Percentiles rank a stretch among this genome's conserved stretches.
phyloP scores from a whole-genome alignment of 37 sponge, comb jelly and placozoan species.

The Diacarnus erythraeanus region DNA sequence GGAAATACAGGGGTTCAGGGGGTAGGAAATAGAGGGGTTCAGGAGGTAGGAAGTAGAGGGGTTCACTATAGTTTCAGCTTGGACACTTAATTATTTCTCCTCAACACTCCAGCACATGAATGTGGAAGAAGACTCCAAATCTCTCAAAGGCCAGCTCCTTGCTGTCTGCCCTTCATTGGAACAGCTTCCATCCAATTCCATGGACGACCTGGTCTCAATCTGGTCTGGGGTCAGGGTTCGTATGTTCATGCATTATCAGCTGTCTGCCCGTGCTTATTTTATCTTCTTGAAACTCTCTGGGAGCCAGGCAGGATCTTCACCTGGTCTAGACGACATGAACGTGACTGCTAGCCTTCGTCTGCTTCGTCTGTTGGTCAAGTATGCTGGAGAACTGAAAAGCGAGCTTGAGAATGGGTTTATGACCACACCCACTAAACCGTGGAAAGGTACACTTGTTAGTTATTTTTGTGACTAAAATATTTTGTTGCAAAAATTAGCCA shows the following conservation, averaged over 20 bases:
- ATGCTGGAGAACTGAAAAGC: slow-evolving; percentile 79
- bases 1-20: too few relatives aligned
- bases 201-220: slow-evolving; percentile 68
- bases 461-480: neutral
- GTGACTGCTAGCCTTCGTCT: slow-evolving; percentile 87
- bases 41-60: neutral
- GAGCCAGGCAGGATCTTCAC: slow-evolving; percentile 45
- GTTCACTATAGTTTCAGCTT: neutral
- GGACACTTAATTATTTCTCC: too few relatives aligned
- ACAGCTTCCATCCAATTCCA: slow-evolving; percentile 24
- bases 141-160: slow-evolving; percentile 62
- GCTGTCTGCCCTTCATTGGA: slow-evolving; percentile 71
- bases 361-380: slow-evolving; percentile 85
- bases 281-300: slow-evolving; percentile 82
- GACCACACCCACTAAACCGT: slow-evolving; percentile 85
- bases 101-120: slow-evolving; percentile 28
- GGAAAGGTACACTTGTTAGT: slow-evolving; percentile 71
- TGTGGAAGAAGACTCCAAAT: slow-evolving; percentile 75
- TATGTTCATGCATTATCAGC: slow-evolving; percentile 90
- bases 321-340: slow-evolving; percentile 87
- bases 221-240: slow-evolving; percentile 81
- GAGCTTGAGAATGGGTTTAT: slow-evolving; percentile 80
- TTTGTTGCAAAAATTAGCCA: neutral
- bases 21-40: too few relatives aligned
- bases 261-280: slow-evolving; percentile 90